phyloP scores from a whole-genome alignment of 2,888 invertebrate genomes.

The Scelioninae gen. 1 region DNA sequence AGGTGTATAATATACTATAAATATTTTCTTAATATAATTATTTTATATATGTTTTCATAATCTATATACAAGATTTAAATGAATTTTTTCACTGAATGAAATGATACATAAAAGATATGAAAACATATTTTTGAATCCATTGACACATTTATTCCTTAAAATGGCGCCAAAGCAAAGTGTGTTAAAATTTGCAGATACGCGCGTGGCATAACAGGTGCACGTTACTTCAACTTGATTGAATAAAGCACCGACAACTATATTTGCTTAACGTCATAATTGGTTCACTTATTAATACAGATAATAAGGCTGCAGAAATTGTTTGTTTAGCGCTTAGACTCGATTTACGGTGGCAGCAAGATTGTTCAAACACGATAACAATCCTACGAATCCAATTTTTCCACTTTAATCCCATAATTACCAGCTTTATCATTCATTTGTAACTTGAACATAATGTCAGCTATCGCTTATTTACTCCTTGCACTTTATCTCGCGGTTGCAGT shows the following conservation, averaged over 20 bases:
- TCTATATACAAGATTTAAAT: no score
- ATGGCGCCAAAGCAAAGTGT: conserved; percentile 9
- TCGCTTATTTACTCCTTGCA: no score
- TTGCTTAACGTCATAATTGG: conserved; percentile 41
- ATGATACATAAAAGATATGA: no score
- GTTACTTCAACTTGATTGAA: conserved; percentile 24
- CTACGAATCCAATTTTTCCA: conserved; percentile 6
- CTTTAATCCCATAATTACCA: conserved; percentile 14
- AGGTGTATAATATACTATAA: no score
- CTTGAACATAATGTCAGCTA: no score
- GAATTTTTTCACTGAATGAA: no score
- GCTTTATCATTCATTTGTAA: background rate
- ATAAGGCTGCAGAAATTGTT: conserved; percentile 31
- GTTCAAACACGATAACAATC: conserved; percentile 37
- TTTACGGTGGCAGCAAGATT: conserved; percentile 29
- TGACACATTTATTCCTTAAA: no score
- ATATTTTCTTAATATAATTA: no score
- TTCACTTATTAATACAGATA: conserved; percentile 38
- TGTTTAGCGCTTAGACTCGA: conserved; percentile 27
- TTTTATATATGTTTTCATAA: no score
- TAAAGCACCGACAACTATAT: conserved; percentile 25
- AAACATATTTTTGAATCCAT: no score
- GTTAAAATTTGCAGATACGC: conserved; percentile 28
- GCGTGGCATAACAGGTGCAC: conserved; percentile 11
- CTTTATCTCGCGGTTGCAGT: no score